Base-by-base conservation (phyloP, 2,113 vertebrate genomes). In the Micromys minutus region DNA sequence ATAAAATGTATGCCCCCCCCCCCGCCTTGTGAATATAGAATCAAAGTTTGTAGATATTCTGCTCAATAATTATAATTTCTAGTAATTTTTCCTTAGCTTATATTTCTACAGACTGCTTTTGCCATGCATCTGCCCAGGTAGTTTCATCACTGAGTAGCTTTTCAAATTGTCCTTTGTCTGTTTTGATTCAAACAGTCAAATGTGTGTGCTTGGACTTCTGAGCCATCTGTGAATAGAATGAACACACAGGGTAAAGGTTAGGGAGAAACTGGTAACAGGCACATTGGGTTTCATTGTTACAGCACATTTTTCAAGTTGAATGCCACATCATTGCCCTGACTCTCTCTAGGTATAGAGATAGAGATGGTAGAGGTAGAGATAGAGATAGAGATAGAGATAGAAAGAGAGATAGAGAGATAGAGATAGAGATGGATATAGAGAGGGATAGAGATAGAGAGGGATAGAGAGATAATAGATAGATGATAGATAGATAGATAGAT, bases 151-250 rank as follows among this genome's bases (percentile, higher is more conserved):
- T 63, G 52, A 34, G 57, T 45, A 3, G 0, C 17, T 87, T 93
- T 76, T 59, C 26, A 42, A 75, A 10, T 16, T 75, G 19, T 21
- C 12, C 5, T 52, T 83, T 90, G 26, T 26, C 36, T 52, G n/a
- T 69, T 93, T 55, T 75, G 72, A 15, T 95, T 89, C 36, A 75
- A 74, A 94, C 79, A 86, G 50, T n/a, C n/a, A 91, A 67, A 77
- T 69, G n/a, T 63, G 1, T 45, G 24, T 7, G 6, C 81, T 7
- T 21, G 63, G 21, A 72, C 15, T 74, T 80, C 36, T 59, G 79
- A 59, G 36, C 22, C 50, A 39, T 52, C 1, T 67, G 10, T 61
- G 90, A 74, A 19, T 24, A 84, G 31, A 39, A 47, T 81, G 21
- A 75, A 42, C 19, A 2, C 47, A n/a, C 52, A 47, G 13, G 31